These are phyloP conservation scores for Solenopsis fugax DNA, from an alignment of 1,140 invertebrate genomes.

Conservation along the genomic window DNA sequence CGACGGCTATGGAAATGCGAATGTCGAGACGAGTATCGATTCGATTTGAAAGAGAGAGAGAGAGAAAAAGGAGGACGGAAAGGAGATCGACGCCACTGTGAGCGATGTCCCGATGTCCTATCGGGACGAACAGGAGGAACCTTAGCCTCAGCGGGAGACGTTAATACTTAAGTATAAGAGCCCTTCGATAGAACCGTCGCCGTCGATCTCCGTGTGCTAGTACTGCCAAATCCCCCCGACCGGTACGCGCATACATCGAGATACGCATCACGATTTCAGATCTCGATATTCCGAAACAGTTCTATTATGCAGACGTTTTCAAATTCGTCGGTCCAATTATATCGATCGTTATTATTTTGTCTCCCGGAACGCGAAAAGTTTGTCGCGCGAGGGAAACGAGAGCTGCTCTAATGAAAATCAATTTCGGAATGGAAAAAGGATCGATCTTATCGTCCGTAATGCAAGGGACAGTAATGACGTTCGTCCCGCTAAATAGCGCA, in stretches of 20 bases:
- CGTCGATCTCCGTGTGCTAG: slow-evolving; percentile 44
- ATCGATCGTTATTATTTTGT: too few relatives aligned
- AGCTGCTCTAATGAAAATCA: slow-evolving; percentile 18
- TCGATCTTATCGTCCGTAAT: slow-evolving; percentile 55
- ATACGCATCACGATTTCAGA: slow-evolving; percentile 39
- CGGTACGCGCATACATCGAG: slow-evolving; percentile 25
- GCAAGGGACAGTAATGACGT: slow-evolving; percentile 39
- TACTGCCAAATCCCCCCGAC: slow-evolving; percentile 71
- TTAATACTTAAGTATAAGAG: slow-evolving; percentile 66
- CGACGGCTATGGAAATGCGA: slow-evolving; percentile 33
- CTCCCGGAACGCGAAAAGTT: neutral
- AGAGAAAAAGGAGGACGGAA: neutral
- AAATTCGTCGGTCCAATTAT: neutral
- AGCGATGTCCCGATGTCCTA: slow-evolving; percentile 41
- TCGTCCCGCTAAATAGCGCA: neutral
- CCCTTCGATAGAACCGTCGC: slow-evolving; percentile 47
- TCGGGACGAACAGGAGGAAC: slow-evolving; percentile 58
- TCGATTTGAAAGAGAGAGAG: neutral
- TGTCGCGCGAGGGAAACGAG: neutral
- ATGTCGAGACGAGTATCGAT: slow-evolving; percentile 29
- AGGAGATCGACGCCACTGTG: slow-evolving; percentile 52
- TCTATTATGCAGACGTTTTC: neutral
- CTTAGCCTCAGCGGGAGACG: slow-evolving; percentile 75
- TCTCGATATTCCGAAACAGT: slow-evolving; percentile 17
- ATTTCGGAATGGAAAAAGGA: slow-evolving; percentile 41